Evolutionary conservation across 2,888 invertebrate genomes (phyloP).

Genomic region (Dicranocentrus wangi): DNA sequence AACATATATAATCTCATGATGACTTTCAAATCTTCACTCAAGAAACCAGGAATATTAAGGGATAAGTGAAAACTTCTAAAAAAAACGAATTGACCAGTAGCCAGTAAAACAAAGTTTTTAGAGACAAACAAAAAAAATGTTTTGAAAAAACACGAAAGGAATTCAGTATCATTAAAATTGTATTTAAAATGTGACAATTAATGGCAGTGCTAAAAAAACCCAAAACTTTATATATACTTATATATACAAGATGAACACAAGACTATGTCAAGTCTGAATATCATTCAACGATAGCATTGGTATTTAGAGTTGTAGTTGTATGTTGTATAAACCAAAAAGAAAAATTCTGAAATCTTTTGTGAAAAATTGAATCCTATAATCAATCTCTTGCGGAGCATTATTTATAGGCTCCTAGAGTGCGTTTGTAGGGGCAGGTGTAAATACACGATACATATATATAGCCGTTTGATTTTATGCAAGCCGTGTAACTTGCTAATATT

Average conservation of each 20-base stretch:
- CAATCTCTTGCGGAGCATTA: not conserved
- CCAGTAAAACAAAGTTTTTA: not conserved
- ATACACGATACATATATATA: conserved; percentile 1
- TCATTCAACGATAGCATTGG: conserved; percentile 51
- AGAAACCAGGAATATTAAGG: too few relatives aligned
- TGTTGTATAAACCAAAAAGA: not conserved
- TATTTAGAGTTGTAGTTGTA: conserved; percentile 5
- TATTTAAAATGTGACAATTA: conserved; percentile 17
- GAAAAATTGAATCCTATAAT: not conserved
- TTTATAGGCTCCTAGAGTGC: not conserved
- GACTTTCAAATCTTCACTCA: too few relatives aligned
- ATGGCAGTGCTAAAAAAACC: conserved; percentile 8
- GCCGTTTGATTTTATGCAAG: not conserved
- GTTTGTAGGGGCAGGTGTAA: not conserved
- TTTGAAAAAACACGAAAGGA: not conserved
- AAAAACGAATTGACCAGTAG: not conserved
- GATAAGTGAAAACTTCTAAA: too few relatives aligned
- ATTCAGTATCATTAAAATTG: not conserved
- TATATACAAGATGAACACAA: conserved; percentile 35
- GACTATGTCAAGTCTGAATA: conserved; percentile 62
- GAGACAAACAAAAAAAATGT: not conserved
- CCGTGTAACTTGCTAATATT: too few relatives aligned
- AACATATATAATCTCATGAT: too few relatives aligned
- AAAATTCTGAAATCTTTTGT: not conserved
- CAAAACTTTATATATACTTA: conserved; percentile 10